A percentile compares a stretch with the other conserved stretches of the same genome.
Conservation (phyloP, 37 sponge, comb jelly and placozoan species). For the Ianthella basta region DNA sequence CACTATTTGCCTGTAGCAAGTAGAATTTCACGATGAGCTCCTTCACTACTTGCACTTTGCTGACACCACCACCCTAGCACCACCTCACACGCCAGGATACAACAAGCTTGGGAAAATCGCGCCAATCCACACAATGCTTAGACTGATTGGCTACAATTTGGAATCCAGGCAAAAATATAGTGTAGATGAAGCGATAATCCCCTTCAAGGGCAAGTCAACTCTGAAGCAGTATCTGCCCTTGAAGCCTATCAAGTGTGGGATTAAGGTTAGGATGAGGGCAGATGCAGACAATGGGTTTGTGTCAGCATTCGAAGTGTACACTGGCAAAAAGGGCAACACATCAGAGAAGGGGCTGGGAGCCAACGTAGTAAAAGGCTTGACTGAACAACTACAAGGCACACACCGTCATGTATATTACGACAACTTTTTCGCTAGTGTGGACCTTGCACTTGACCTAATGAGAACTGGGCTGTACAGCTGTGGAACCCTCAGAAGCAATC, state of each 20-base stretch:
- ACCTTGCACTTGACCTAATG: background rate
- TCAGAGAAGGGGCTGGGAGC: conserved; percentile 23
- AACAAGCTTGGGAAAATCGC: background rate
- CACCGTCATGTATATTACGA: conserved; percentile 43
- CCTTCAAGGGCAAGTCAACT: conserved; percentile 42
- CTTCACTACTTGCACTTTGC: background rate
- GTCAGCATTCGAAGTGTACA: conserved; percentile 32
- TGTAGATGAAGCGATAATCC: conserved; percentile 52
- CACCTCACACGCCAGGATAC: background rate
- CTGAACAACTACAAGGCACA: conserved; percentile 1
- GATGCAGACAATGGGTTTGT: conserved; percentile 40
- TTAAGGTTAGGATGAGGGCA: conserved; percentile 47
- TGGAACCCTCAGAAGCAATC: conserved; percentile 28
- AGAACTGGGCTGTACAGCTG: conserved; percentile 21
- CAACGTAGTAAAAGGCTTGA: conserved; percentile 36
- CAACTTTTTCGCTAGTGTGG: conserved; percentile 35
- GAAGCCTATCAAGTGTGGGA: conserved; percentile 57
- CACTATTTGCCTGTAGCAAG: background rate
- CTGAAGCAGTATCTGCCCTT: conserved; percentile 55
- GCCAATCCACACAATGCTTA: background rate
- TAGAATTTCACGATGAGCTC: background rate
- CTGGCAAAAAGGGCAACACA: conserved; percentile 16
- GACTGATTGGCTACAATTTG: background rate
- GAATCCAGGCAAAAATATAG: background rate
- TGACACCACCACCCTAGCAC: background rate